Percentiles rank a stretch among this genome's conserved stretches.
These are phyloP conservation scores for Prolemur simus DNA, from an alignment of 2,113 vertebrate genomes.

Conservation along the genomic window DNA sequence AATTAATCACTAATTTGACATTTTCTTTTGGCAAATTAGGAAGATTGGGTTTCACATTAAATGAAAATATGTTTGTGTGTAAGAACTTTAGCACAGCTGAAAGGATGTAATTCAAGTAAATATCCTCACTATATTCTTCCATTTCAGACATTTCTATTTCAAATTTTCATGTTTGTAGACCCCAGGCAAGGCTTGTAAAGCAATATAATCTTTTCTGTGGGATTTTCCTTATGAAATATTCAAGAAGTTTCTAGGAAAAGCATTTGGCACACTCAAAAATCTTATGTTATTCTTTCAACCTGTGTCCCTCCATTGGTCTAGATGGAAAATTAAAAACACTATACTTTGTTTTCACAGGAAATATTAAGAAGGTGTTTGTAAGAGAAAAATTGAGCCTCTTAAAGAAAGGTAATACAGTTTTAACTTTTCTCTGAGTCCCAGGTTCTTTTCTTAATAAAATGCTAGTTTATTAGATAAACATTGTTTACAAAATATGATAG, in stretches of 20 bases:
- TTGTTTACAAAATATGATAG: background rate
- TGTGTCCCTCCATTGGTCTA: background rate
- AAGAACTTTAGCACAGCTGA: background rate
- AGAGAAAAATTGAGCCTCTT: background rate
- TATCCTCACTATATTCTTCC: background rate
- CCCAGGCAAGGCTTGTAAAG: background rate
- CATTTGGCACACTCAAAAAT: conserved; percentile 14
- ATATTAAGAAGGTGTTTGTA: conserved; percentile 19
- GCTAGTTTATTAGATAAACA: background rate
- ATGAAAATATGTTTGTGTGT: background rate
- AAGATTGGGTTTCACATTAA: conserved; percentile 42
- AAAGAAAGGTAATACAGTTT: conserved; percentile 3
- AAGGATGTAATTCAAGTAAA: background rate
- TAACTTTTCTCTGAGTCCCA: background rate
- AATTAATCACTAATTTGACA: conserved; percentile 64
- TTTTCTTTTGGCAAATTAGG: conserved; percentile 57
- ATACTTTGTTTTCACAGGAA: background rate
- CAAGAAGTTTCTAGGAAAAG: conserved; percentile 3
- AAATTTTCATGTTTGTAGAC: background rate
- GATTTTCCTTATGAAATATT: conserved; percentile 42
- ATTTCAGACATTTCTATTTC: conserved; percentile 32
- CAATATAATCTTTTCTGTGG: conserved; percentile 19
- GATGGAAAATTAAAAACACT: background rate
- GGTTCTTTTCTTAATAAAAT: conserved; percentile 17
- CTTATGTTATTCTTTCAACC: background rate